phyloP scores from a whole-genome alignment of 2,797 vertebrate genomes.

The Darevskia mixta region DNA sequence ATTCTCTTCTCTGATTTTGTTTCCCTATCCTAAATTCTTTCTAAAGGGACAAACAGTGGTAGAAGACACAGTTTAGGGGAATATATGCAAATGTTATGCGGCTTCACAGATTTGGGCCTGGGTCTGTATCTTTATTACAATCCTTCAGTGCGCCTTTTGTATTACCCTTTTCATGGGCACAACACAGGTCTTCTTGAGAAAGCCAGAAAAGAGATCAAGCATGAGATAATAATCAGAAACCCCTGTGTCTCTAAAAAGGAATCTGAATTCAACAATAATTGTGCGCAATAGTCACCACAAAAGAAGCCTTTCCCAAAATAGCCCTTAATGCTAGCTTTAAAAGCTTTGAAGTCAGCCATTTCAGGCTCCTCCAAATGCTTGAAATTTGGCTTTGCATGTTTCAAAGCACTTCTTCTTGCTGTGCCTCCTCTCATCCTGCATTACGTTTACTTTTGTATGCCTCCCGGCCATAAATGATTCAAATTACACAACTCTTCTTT shows the following conservation, averaged over 20 bases:
- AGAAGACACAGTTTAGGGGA: background rate
- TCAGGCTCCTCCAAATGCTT: conserved; percentile 46
- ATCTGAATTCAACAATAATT: conserved; percentile 55
- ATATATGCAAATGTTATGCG: accelerated
- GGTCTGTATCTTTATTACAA: background rate
- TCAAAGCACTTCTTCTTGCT: conserved; percentile 48
- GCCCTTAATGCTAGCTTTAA: conserved; percentile 33
- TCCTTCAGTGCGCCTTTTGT: background rate
- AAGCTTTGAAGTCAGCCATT: conserved; percentile 54
- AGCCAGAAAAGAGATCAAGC: conserved; percentile 38
- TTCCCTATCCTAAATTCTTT: background rate
- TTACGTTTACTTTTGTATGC: conserved; percentile 37
- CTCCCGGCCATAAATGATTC: conserved; percentile 41
- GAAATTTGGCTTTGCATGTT: conserved; percentile 49
- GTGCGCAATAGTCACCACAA: background rate
- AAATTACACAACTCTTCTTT: conserved; percentile 24
- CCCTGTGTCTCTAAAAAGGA: background rate
- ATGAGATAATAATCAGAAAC: conserved; percentile 31
- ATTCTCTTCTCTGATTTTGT: background rate
- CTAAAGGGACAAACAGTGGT: background rate
- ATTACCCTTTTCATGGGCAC: background rate
- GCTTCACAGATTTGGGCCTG: background rate
- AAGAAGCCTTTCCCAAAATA: conserved; percentile 20
- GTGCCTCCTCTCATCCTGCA: background rate
- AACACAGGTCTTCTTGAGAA: background rate